Evolutionary conservation across 1,140 invertebrate genomes (phyloP), one percentile per base, ranked within the genome.

Genomic region (Lordiphosa collinella): DNA sequence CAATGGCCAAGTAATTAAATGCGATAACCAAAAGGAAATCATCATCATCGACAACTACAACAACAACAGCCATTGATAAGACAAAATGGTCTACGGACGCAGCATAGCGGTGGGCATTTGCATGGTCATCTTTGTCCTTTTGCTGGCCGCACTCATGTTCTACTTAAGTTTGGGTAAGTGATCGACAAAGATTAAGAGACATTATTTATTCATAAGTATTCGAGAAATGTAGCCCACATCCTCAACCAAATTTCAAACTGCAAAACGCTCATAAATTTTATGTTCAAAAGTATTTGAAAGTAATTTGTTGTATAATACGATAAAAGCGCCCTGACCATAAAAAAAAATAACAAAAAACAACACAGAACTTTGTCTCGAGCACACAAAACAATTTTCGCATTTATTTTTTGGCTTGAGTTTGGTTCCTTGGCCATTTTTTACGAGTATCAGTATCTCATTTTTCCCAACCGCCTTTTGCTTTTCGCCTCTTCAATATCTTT

Each of bases 81-180:
- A 6, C 8, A 55, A 72, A 36, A 87, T 87, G 86, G 85, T 87
- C 47, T 87, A 87, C 62, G 79, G 79, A 44, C 57, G 86, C 9
- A 87, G 85, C 55, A 87, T 87, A 32, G 76, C 76, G 3, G 78
- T 82, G 50, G 86, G 86, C 73, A 37, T 80, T 37, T 50, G 62
- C 49, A 60, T 87, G 41, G 58, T 87, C 61, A 56, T 54, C 43
- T 59, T 86, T 38, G 54, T 87, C 38, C 43, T 78, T 18, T 40
- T 85, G 14, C 64, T 87, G 11, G 71, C 86, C 14, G 76, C 48
- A 16, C 35, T 85, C 10, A 85, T 85, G 37, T 87, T 82, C 40
- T 87, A 86, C 40, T 56, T 87, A 12, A 87, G 86, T 53, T 55
- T 87, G 50, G 86, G 86, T 87, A 44, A 78, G 85, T 78, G 12